phyloP scores from a whole-genome alignment of 2,797 vertebrate genomes.

The Atherinosoma microstoma region DNA sequence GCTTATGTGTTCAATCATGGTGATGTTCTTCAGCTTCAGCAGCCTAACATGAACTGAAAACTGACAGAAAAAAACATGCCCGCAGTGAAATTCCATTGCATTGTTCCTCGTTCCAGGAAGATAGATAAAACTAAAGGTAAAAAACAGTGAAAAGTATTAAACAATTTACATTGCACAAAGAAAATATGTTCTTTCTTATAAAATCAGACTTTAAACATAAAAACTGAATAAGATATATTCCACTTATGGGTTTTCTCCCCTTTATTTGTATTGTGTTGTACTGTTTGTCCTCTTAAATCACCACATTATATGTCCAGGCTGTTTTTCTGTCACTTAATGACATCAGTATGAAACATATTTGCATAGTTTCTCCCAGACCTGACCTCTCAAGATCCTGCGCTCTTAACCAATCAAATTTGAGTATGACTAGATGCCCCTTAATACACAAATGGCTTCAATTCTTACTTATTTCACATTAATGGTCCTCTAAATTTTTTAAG shows the following conservation, averaged over 20 bases:
- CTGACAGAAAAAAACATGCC: background rate
- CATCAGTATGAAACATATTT: background rate
- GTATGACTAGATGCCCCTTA: too few species aligned
- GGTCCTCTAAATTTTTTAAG: too few species aligned
- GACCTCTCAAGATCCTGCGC: too few species aligned
- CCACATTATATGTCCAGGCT: background rate
- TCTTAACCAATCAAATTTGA: too few species aligned
- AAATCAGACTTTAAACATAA: background rate
- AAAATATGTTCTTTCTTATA: background rate
- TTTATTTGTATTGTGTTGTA: background rate
- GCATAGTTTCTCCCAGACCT: background rate
- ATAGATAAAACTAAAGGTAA: background rate
- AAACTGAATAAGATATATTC: background rate
- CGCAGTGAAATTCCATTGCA: background rate
- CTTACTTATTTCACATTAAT: too few species aligned
- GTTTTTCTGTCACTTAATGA: background rate
- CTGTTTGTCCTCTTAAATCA: too few species aligned
- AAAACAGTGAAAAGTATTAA: background rate
- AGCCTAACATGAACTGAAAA: background rate
- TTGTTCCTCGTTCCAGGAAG: background rate
- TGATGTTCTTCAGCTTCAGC: conserved; percentile 1
- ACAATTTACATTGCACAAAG: background rate
- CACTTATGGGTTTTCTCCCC: background rate
- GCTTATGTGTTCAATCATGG: conserved; percentile 35
- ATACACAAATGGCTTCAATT: too few species aligned